phyloP scores from a whole-genome alignment of 2,797 vertebrate species.

The Hemibagrus guttatus region DNA sequence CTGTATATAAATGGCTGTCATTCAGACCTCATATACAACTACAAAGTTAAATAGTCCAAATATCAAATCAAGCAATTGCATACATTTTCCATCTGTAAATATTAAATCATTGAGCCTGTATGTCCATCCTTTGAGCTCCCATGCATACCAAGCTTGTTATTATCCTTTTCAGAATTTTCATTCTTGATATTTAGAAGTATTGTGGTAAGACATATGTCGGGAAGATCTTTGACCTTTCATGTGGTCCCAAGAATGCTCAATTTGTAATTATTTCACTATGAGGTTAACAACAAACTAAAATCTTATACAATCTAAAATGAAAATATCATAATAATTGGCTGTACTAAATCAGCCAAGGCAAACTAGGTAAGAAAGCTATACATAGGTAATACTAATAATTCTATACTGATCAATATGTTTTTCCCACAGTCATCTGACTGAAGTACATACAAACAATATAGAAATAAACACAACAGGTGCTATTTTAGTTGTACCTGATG shows the following conservation, averaged over 20 bases:
- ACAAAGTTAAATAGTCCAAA: background rate
- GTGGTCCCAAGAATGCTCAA: background rate
- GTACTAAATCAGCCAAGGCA: background rate
- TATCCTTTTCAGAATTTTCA: background rate
- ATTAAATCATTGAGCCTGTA: background rate
- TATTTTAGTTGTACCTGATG: constrained; percentile 19
- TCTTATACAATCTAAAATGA: background rate
- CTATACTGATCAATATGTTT: background rate
- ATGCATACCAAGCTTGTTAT: background rate
- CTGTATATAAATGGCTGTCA: no score
- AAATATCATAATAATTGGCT: background rate
- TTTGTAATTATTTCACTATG: background rate
- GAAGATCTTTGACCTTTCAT: constrained; percentile 4
- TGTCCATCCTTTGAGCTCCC: background rate
- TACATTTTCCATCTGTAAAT: background rate
- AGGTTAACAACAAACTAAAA: background rate
- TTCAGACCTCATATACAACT: background rate
- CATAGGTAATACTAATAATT: background rate
- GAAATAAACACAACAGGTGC: no score
- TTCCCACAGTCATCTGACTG: background rate
- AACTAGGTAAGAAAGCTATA: background rate
- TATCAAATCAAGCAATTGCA: background rate
- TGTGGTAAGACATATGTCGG: background rate
- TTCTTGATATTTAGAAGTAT: background rate
- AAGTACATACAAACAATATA: background rate